Evolutionary conservation across 2,888 invertebrate species (phyloP).

Genomic region (Ferrisia virgata): DNA sequence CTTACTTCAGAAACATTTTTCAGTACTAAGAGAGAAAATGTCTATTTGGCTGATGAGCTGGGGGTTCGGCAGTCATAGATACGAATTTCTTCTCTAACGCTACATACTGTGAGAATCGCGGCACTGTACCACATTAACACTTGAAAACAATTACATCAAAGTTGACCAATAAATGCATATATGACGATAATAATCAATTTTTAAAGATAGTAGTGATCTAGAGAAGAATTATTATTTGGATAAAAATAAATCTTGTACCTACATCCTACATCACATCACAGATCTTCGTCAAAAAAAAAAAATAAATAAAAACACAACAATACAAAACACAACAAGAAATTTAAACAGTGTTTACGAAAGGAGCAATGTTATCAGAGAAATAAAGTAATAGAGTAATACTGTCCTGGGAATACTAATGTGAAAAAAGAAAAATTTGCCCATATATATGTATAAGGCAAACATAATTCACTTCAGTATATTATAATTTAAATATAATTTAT

Average conservation of each 20-base stretch:
- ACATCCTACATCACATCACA: background rate
- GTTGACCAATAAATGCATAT: background rate
- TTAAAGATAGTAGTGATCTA: background rate
- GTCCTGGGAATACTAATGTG: too few relatives aligned
- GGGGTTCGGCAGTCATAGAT: background rate
- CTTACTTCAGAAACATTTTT: background rate
- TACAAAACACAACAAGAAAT: constrained; percentile 8
- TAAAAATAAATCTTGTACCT: background rate
- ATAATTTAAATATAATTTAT: too few relatives aligned
- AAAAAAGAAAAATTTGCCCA: too few relatives aligned
- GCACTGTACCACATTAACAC: background rate
- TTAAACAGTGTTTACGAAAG: background rate
- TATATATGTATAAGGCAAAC: too few relatives aligned
- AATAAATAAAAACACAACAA: constrained; percentile 14
- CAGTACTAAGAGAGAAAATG: background rate
- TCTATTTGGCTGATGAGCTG: background rate
- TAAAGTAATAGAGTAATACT: background rate
- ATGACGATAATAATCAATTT: background rate
- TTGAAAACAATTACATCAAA: background rate
- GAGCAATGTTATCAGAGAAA: background rate
- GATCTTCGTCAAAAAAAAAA: background rate
- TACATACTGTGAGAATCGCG: too few relatives aligned
- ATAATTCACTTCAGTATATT: too few relatives aligned
- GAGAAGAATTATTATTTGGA: background rate
- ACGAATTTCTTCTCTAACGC: background rate